Conservation (phyloP, 2,888 invertebrate species). For the Melanargia galathea region DNA sequence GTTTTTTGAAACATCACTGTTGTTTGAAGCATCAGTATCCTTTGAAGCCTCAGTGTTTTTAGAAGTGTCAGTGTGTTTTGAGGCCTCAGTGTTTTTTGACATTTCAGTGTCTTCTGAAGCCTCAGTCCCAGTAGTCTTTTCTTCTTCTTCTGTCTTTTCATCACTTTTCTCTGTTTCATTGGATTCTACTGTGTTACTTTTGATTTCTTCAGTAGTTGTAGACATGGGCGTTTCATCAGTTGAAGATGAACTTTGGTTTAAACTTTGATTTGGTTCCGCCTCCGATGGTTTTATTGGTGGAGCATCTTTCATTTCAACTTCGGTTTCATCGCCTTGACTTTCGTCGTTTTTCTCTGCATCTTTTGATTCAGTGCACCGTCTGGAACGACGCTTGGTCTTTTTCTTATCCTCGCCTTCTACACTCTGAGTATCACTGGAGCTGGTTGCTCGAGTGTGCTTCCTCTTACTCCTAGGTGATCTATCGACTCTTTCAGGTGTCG, state of each 20-base stretch:
- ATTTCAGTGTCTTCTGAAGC: slow-evolving; percentile 38
- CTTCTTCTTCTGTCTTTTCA: slow-evolving; percentile 27
- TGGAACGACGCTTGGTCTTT: slow-evolving; percentile 67
- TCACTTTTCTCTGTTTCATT: slow-evolving; percentile 43
- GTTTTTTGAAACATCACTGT: slow-evolving; percentile 2
- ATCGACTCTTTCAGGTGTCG: slow-evolving; percentile 78
- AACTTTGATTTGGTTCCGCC: slow-evolving; percentile 31
- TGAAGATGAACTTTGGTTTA: slow-evolving; percentile 29
- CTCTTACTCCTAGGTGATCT: slow-evolving; percentile 78
- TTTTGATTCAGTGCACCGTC: slow-evolving; percentile 61
- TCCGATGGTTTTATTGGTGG: slow-evolving; percentile 22
- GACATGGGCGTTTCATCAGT: slow-evolving; percentile 56
- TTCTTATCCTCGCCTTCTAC: slow-evolving; percentile 73
- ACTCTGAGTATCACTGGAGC: slow-evolving; percentile 75
- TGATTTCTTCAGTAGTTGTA: slow-evolving; percentile 61
- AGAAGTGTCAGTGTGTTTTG: not conserved
- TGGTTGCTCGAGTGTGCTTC: slow-evolving; percentile 76
- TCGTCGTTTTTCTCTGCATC: slow-evolving; percentile 61
- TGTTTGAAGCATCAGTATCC: not conserved
- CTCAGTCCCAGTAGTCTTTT: slow-evolving; percentile 36
- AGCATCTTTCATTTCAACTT: slow-evolving; percentile 48
- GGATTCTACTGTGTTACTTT: slow-evolving; percentile 43
- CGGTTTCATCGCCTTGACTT: slow-evolving; percentile 59
- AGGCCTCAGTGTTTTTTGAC: slow-evolving; percentile 10
- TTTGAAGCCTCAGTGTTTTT: not conserved